Base-by-base conservation (phyloP, 2,113 vertebrate species). In the Notarius lentiginosus region DNA sequence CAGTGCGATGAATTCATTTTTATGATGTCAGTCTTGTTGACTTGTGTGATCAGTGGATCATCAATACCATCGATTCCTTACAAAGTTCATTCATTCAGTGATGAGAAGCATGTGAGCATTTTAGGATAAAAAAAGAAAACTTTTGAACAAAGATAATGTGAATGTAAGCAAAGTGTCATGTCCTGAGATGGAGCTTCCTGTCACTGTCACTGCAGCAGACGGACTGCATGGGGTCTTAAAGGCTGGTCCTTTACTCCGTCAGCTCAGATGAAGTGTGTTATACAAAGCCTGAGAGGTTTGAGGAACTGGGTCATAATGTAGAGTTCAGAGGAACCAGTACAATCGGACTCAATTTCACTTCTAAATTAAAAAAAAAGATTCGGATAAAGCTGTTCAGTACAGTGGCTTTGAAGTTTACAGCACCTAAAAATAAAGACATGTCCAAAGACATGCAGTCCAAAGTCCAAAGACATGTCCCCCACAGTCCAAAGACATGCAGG, bases 21-120 rank as follows among this genome's bases (percentile, higher is more conserved):
- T 94, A 93, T 92, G 93, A 95, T 95, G 95, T 92, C 93, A 95
- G 95, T 95, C 94, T 96, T 95, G 95, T 96, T 96, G 96, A 95
- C 96, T 96, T 91, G 94, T 93, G 95, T 88, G 94, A 96, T 97
- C 95, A 95, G 94, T 80, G 90, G 95, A 94, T 95, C 95, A 93
- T 96, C 95, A 93, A 96, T 95, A 96, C 93, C 94, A 96, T 96
- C 92, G 96, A 97, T 96, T 94, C 18, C 93, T 92, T 92, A 94
- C 94, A 97, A 96, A 95, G 94, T 96, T 97, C 96, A 96, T 96
- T 96, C 95, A 95, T 96, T 96, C 95, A 95, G 95, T 95, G 95
- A 96, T 96, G 96, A 96, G 94, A 95, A 94, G 94, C 95, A 94
- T 95, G 95, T 95, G 91, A 93, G 93, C 95, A 94, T 97, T 97